Base-by-base conservation (phyloP, 2,888 invertebrate genomes). In the Nesidiocoris tenuis region DNA sequence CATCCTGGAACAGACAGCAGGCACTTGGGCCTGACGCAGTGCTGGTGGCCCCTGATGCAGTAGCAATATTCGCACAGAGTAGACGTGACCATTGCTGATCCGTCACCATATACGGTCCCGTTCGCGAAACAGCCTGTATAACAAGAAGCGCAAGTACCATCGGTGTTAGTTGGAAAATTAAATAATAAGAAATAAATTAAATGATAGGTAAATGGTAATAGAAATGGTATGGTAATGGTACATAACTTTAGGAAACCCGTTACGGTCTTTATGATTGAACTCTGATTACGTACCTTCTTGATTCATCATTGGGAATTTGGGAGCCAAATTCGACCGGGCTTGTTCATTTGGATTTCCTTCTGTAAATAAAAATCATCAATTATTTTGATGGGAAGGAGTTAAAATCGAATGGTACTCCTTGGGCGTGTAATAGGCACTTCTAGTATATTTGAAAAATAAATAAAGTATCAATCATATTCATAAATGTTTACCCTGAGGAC, bases 41-140 rank as follows among this genome's bases (percentile, higher is more conserved):
- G 88, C 80, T 91, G 88, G 70, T 85, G 85, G 2, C 92, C 92
- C 25, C 87, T 79, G 80, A 92, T 89, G 82, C 95, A 95, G 85
- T 92, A 95, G 85, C 95, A 95, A 84, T 92, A 92, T 84, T 93
- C 91, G 85, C 95, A 95, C n/a, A 90, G 87, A 77, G 89, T 88
- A 18, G 89, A 88, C 2, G 91, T 89, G 79, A 89, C 87, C 91
- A 95, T 91, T 5, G 95, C 94, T 2, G 94, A 94, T 1, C 93
- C 93, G 65, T 91, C 90, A 18, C 89, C 90, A 84, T 90, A 93
- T 80, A 90, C 85, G 23, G 89, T 88, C 39, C 91, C 92, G 80
- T 90, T 90, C 80, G 87, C 86, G 81, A 90, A 85, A 83, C 92
- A 92, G 80, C 90, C 91, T 90, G 85, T 16, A 24, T n/a, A n/a